These are phyloP conservation scores for Hepsetus odoe DNA, from an alignment of 2,113 vertebrate genomes.

Conservation along the genomic window DNA sequence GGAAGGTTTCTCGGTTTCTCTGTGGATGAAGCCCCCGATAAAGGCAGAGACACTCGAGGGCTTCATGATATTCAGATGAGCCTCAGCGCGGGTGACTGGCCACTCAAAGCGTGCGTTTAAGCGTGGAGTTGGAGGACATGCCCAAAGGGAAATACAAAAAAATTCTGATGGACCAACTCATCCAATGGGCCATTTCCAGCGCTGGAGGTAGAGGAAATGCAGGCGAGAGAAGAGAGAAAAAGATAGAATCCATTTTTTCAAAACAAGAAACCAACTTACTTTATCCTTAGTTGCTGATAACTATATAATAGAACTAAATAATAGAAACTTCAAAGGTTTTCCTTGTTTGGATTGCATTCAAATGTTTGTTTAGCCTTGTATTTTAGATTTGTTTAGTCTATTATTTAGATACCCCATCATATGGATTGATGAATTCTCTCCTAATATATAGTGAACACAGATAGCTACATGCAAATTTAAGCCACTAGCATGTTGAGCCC, in stretches of 20 bases:
- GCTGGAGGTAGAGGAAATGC: not conserved
- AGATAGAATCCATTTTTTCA: slow-evolving; percentile 16
- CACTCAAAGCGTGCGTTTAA: slow-evolving; percentile 65
- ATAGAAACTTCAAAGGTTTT: too few relatives aligned
- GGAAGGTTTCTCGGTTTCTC: slow-evolving; percentile 26
- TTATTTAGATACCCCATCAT: too few relatives aligned
- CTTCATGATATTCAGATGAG: slow-evolving; percentile 81
- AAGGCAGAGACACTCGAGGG: slow-evolving; percentile 55
- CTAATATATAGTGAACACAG: too few relatives aligned
- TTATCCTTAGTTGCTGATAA: too few relatives aligned
- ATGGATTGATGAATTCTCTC: too few relatives aligned
- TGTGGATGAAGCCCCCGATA: slow-evolving; percentile 54
- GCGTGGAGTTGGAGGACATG: slow-evolving; percentile 73
- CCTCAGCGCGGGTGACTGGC: slow-evolving; percentile 62
- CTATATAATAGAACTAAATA: too few relatives aligned
- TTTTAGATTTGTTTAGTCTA: too few relatives aligned
- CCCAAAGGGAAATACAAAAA: slow-evolving; percentile 68
- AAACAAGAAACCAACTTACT: too few relatives aligned
- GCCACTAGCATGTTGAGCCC: too few relatives aligned
- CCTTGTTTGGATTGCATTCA: too few relatives aligned
- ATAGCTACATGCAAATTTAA: too few relatives aligned
- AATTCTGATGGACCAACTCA: slow-evolving; percentile 71
- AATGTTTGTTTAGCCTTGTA: too few relatives aligned
- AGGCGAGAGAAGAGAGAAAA: not conserved
- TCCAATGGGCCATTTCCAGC: slow-evolving; percentile 58